Conservation (phyloP, 23 tunicate species). For the Pegea sp. region DNA sequence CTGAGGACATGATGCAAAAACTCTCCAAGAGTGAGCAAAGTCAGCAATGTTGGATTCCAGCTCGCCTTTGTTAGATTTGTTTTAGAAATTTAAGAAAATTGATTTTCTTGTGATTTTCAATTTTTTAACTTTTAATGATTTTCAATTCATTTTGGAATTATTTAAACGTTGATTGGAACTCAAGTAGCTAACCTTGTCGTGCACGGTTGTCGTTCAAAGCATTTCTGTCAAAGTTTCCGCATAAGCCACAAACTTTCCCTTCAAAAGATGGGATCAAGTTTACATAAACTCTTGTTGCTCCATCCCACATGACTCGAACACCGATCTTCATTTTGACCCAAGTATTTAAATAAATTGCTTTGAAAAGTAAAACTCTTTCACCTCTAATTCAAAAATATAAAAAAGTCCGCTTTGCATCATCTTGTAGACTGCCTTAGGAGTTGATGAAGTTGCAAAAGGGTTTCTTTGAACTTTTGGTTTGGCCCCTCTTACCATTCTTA, state of each 20-base stretch:
- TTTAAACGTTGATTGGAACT: too few relatives aligned
- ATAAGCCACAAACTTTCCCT: constrained; percentile 41
- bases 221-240: constrained; percentile 67
- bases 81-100: too few relatives aligned
- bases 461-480: constrained; percentile 7
- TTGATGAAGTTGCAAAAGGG: constrained; percentile 12
- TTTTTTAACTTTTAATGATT: too few relatives aligned
- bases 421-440: constrained; percentile 17
- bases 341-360: neutral
- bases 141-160: too few relatives aligned
- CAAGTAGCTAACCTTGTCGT: constrained; percentile 46
- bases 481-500: constrained; percentile 25
- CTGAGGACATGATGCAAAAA: constrained; percentile 17
- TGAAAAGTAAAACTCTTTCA: neutral
- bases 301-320: constrained; percentile 51
- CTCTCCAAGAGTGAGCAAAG: constrained; percentile 47
- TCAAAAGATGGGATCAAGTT: constrained; percentile 18
- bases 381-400: constrained; percentile 22
- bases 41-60: constrained; percentile 3
- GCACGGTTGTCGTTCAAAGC: constrained; percentile 29
- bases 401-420: constrained; percentile 11
- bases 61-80: constrained; percentile 14
- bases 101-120: too few relatives aligned
- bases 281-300: constrained; percentile 35
- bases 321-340: constrained; percentile 21